phyloP scores from a whole-genome alignment of 2,888 invertebrate genomes.

The Oligia strigilis region DNA sequence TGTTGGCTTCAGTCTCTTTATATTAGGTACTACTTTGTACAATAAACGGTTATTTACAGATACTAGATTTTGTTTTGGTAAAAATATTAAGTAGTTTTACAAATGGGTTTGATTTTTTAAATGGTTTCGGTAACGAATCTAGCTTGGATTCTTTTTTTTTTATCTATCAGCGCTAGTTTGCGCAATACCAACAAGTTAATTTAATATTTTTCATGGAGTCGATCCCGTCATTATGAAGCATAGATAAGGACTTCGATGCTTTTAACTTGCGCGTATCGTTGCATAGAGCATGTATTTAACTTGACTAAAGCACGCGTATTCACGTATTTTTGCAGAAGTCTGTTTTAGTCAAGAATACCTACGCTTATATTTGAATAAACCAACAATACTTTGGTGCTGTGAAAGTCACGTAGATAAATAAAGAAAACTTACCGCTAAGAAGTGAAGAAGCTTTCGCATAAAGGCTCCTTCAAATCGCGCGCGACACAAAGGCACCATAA shows the following conservation, averaged over 20 bases:
- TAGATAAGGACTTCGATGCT: background rate
- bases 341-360: background rate
- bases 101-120: background rate
- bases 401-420: background rate
- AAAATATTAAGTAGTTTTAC: slow-evolving; percentile 7
- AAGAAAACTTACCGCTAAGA: background rate
- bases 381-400: background rate
- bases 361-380: background rate
- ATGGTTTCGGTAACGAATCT: background rate
- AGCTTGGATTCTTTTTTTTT: background rate
- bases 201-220: background rate
- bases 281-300: background rate
- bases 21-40: slow-evolving; percentile 8
- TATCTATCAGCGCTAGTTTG: background rate
- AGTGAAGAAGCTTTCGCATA: no score
- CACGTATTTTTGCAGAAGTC: background rate
- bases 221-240: background rate
- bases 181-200: background rate
- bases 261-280: background rate
- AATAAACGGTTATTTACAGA: background rate
- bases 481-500: no score
- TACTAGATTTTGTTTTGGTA: slow-evolving; percentile 5
- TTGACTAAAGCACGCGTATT: no score
- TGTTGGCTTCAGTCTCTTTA: slow-evolving; percentile 27
- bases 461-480: no score